phyloP scores from a whole-genome alignment of 2,888 invertebrate genomes.

The Agonopterix alstromeriana region DNA sequence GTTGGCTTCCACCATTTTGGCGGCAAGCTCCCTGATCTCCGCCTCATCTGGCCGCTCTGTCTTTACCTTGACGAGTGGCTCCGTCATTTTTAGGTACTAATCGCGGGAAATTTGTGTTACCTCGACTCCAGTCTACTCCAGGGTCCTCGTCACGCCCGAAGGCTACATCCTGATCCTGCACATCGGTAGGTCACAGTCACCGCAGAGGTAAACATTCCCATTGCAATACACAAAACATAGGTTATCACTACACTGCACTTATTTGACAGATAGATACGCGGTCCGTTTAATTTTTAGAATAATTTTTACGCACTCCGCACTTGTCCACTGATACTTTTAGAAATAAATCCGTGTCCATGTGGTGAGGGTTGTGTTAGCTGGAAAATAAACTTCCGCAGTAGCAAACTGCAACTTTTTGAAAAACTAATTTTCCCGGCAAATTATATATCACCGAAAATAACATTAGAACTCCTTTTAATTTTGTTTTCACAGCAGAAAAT shows the following conservation, averaged over 20 bases:
- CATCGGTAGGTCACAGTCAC: slow-evolving; percentile 38
- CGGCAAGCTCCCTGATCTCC: slow-evolving; percentile 90
- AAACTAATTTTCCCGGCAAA: slow-evolving; percentile 41
- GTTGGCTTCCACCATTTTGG: slow-evolving; percentile 90
- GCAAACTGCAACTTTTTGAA: slow-evolving; percentile 40
- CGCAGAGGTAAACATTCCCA: slow-evolving; percentile 56
- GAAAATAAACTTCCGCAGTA: slow-evolving; percentile 43
- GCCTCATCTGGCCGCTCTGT: slow-evolving; percentile 89
- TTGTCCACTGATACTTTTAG: slow-evolving; percentile 24
- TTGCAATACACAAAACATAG: slow-evolving; percentile 35
- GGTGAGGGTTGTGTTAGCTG: slow-evolving; percentile 29
- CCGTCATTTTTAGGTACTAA: slow-evolving; percentile 49
- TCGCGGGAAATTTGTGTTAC: slow-evolving; percentile 7
- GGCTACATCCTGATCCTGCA: slow-evolving; percentile 56
- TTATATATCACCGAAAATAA: slow-evolving; percentile 15
- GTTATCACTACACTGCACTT: slow-evolving; percentile 37
- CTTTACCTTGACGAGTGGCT: slow-evolving; percentile 75
- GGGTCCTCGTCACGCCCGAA: slow-evolving; percentile 8
- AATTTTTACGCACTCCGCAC: slow-evolving; percentile 19
- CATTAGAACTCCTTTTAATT: slow-evolving; percentile 14
- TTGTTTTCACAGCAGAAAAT: slow-evolving; percentile 24
- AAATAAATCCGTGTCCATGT: slow-evolving; percentile 30
- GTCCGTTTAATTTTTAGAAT: slow-evolving; percentile 16
- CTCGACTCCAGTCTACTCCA: slow-evolving; percentile 7
- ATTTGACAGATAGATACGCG: slow-evolving; percentile 50